Percentiles rank a stretch among this genome's conserved stretches.
Evolutionary conservation across 2,888 invertebrate genomes (phyloP).

Genomic region (Pseudococcus viburni): DNA sequence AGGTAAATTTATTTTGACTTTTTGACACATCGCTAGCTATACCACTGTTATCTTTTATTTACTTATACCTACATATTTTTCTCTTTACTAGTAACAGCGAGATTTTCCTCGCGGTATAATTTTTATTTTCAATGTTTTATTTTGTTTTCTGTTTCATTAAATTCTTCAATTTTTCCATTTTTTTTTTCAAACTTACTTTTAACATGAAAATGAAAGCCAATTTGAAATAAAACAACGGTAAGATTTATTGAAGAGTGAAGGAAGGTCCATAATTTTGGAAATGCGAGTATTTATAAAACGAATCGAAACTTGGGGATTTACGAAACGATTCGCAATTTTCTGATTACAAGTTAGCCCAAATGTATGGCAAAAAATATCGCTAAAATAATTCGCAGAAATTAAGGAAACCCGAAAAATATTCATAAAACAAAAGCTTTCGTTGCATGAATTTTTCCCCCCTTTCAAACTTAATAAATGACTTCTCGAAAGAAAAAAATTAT

Average conservation of each 20-base stretch:
- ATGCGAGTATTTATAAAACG: too few relatives aligned
- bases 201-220: too few relatives aligned
- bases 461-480: constrained; percentile 49
- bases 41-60: not conserved
- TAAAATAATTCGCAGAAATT: constrained; percentile 13
- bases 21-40: not conserved
- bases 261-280: too few relatives aligned
- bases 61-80: not conserved
- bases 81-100: not conserved
- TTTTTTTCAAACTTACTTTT: not conserved
- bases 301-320: not conserved
- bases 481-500: constrained; percentile 46
- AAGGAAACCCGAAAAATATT: constrained; percentile 25
- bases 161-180: not conserved
- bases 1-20: constrained; percentile 19
- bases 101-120: not conserved
- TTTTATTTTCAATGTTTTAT: not conserved
- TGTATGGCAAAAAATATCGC: not conserved
- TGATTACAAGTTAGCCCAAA: not conserved
- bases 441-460: constrained; percentile 28
- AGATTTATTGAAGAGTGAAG: too few relatives aligned
- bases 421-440: constrained; percentile 39
- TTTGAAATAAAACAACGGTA: too few relatives aligned
- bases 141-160: not conserved
- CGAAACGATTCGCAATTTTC: not conserved